Percentiles rank a stretch among this genome's conserved stretches.
These are phyloP conservation scores for Aegypius monachus DNA, from an alignment of 2,113 vertebrate genomes.

Conservation along the genomic window DNA sequence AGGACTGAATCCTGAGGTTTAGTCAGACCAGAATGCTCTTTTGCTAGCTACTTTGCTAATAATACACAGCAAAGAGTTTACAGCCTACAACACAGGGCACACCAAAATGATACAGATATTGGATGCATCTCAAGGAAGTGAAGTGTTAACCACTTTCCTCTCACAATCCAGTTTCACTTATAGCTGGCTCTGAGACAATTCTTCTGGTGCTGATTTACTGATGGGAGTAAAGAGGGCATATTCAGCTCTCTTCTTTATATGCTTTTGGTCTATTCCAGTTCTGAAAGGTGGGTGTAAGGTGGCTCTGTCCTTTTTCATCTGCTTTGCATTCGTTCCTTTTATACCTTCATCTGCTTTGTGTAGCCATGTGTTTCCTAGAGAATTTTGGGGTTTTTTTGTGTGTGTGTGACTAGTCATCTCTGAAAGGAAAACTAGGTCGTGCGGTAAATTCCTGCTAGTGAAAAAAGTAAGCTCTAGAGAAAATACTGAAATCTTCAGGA, in stretches of 20 bases:
- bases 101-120: background rate
- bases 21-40: background rate
- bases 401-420: conserved; percentile 33
- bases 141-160: background rate
- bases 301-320: background rate
- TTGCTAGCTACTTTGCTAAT: background rate
- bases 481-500: background rate
- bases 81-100: background rate
- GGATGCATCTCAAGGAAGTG: background rate
- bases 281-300: background rate
- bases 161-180: background rate
- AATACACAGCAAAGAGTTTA: background rate
- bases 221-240: background rate
- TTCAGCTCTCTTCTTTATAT: background rate
- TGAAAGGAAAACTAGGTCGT: conserved; percentile 11
- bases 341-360: background rate
- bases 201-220: background rate
- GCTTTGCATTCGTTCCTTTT: background rate
- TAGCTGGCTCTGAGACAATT: background rate
- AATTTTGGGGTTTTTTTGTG: background rate
- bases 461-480: conserved; percentile 21
- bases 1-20: background rate
- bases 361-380: conserved; percentile 11
- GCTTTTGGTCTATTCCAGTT: background rate
- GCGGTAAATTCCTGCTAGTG: conserved; percentile 22